Evolutionary conservation across 2,888 invertebrate genomes (phyloP).

Genomic region (Sclerodermus sp.): DNA sequence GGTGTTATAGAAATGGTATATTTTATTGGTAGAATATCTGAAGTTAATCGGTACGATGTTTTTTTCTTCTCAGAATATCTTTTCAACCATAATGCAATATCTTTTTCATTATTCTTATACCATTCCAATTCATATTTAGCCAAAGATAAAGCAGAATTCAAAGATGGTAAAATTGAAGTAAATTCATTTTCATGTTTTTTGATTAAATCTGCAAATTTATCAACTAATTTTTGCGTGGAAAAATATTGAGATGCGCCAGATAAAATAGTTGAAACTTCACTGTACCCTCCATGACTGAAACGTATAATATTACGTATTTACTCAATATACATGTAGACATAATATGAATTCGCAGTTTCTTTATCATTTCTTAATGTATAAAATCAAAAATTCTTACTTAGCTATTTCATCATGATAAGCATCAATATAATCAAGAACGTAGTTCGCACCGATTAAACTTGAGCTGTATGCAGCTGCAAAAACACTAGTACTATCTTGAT

Average conservation of each 20-base stretch:
- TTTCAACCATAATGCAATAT: not conserved
- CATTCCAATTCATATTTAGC: slow-evolving; percentile 37
- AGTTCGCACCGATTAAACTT: slow-evolving; percentile 45
- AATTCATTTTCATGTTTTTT: slow-evolving; percentile 14
- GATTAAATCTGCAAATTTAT: slow-evolving; percentile 29
- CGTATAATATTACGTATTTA: too few relatives aligned
- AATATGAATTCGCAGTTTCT: not conserved
- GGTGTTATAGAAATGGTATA: slow-evolving; percentile 62
- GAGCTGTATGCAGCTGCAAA: slow-evolving; percentile 48
- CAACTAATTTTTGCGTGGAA: slow-evolving; percentile 31
- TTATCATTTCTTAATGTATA: not conserved
- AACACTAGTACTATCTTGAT: slow-evolving; percentile 52
- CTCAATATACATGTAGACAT: too few relatives aligned
- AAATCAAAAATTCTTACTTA: slow-evolving; percentile 31
- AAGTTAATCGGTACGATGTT: slow-evolving; percentile 61
- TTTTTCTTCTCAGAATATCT: slow-evolving; percentile 3
- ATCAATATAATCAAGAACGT: slow-evolving; percentile 36
- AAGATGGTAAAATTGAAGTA: slow-evolving; percentile 10
- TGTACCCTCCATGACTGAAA: slow-evolving; percentile 31
- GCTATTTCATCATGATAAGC: slow-evolving; percentile 25
- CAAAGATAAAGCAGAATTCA: slow-evolving; percentile 26
- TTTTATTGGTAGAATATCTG: slow-evolving; percentile 59
- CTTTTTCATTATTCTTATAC: slow-evolving; percentile 18
- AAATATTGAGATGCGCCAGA: slow-evolving; percentile 32
- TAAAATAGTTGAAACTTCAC: slow-evolving; percentile 27